phyloP scores from a whole-genome alignment of 2,113 vertebrate genomes.

The Pristiophorus japonicus region DNA sequence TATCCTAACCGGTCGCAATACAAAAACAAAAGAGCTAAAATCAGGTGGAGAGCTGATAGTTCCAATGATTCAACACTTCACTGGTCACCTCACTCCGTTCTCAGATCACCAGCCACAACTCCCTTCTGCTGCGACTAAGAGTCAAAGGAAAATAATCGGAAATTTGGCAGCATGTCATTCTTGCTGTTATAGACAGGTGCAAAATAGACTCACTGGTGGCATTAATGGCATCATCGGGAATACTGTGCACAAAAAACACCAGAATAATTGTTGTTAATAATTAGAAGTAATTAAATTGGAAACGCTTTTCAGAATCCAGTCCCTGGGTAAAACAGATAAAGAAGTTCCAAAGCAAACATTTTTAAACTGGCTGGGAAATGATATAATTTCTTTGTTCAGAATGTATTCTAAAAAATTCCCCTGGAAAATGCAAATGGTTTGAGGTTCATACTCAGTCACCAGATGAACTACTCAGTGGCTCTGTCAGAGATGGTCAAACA shows the following conservation, averaged over 20 bases:
- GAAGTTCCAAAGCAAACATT: background rate
- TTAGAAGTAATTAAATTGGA: background rate
- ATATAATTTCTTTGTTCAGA: background rate
- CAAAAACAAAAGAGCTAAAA: background rate
- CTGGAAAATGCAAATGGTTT: background rate
- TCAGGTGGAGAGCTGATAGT: background rate
- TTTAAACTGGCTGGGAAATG: background rate
- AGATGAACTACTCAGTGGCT: background rate
- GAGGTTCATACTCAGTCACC: background rate
- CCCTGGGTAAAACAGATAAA: background rate
- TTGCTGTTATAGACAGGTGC: background rate
- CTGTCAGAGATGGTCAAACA: background rate
- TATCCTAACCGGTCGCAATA: background rate
- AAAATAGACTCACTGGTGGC: background rate
- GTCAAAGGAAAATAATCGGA: background rate
- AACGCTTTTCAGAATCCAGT: background rate
- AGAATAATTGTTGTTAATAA: conserved; percentile 22
- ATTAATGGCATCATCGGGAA: background rate
- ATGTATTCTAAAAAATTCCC: background rate
- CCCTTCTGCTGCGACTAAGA: background rate
- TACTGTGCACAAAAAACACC: background rate
- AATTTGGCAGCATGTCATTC: background rate
- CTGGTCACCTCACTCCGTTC: background rate
- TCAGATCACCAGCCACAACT: background rate
- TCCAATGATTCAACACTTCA: background rate